These are phyloP conservation scores for Tachyglossus aculeatus DNA, from an alignment of 2,797 vertebrate genomes.

Conservation along the genomic window DNA sequence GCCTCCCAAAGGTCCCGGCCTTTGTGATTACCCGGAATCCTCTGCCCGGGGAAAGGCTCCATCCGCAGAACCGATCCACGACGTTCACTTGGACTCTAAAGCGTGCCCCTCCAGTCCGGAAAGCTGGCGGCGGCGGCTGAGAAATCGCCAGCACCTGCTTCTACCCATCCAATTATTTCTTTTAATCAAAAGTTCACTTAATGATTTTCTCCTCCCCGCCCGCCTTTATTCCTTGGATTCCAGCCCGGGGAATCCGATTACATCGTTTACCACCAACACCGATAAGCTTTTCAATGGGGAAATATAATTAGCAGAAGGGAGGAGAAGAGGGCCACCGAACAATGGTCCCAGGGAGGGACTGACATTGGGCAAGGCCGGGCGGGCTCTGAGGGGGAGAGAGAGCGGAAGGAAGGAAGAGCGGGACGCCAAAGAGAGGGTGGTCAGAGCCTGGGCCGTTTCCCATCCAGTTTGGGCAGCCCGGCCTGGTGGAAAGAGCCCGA, in stretches of 20 bases:
- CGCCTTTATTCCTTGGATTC: conserved; percentile 43
- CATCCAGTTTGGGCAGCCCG: no score
- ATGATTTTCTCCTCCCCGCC: conserved; percentile 46
- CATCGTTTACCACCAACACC: conserved; percentile 16
- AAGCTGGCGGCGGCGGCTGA: background rate
- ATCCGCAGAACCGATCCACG: background rate
- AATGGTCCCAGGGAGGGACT: no score
- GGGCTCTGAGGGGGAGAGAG: background rate
- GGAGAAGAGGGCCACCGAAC: conserved; percentile 17
- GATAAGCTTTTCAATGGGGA: conserved; percentile 26
- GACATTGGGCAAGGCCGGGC: no score
- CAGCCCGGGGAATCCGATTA: conserved; percentile 43
- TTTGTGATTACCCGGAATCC: background rate
- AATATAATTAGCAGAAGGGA: conserved; percentile 39
- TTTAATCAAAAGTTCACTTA: conserved; percentile 56
- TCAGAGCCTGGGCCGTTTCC: accelerated
- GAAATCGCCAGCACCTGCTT: conserved; percentile 29
- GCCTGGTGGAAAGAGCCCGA: no score
- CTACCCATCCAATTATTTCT: conserved; percentile 14
- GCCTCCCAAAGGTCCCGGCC: no score
- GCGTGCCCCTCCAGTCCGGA: background rate
- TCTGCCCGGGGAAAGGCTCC: background rate
- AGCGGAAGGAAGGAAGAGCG: background rate
- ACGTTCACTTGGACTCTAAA: background rate
- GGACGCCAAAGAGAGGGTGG: background rate